Conservation (phyloP, 2,113 vertebrate genomes). For the Hyaena hyaena region DNA sequence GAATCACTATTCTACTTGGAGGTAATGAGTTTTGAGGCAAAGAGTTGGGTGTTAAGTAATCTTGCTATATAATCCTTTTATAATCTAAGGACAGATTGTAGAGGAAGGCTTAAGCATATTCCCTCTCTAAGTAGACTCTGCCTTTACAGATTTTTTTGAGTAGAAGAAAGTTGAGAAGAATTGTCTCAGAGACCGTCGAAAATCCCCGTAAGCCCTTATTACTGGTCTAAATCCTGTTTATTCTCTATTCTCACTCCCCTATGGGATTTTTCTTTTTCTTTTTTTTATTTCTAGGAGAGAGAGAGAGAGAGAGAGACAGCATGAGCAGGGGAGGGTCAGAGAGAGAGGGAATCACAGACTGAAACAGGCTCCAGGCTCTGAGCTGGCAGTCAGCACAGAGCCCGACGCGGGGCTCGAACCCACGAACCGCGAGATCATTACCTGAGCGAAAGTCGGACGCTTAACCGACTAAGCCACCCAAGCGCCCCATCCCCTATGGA, state of each 20-base stretch:
- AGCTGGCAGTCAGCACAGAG: too few species aligned
- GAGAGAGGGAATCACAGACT: too few species aligned
- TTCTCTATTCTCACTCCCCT: neutral
- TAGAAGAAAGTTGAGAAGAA: slow-evolving; percentile 3
- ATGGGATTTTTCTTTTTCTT: neutral
- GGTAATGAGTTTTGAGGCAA: neutral
- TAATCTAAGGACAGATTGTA: neutral
- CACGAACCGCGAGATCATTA: too few species aligned
- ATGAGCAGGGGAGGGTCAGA: too few species aligned
- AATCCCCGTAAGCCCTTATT: neutral
- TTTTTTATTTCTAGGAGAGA: too few species aligned
- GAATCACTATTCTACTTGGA: neutral
- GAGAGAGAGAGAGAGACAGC: too few species aligned
- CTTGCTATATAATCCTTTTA: neutral
- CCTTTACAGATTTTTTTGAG: neutral
- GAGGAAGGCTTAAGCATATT: neutral
- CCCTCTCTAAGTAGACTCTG: neutral
- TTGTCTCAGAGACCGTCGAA: neutral
- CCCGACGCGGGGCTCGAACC: too few species aligned
- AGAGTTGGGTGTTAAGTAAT: neutral
- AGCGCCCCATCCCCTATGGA: neutral
- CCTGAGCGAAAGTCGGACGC: too few species aligned
- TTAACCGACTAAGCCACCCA: too few species aligned
- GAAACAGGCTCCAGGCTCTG: too few species aligned
- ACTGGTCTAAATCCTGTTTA: neutral